phyloP scores from a whole-genome alignment of 2,888 invertebrate genomes.

The Altica lythri region DNA sequence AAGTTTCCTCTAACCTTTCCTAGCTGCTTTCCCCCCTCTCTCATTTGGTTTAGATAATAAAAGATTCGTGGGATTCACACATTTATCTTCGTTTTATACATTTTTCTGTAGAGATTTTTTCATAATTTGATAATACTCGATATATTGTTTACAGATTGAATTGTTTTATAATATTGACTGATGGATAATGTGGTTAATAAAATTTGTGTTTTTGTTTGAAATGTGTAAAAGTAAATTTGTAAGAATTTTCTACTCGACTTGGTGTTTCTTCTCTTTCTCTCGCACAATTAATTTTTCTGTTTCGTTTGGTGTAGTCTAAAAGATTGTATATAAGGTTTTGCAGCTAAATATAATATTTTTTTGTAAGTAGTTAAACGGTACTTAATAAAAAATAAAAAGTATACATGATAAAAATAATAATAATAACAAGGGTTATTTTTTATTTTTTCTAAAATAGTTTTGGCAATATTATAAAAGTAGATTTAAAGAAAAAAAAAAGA shows the following conservation, averaged over 20 bases:
- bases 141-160: no score
- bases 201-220: slow-evolving; percentile 19
- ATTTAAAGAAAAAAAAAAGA: slow-evolving; percentile 36
- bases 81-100: no score
- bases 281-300: slow-evolving; percentile 46
- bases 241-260: slow-evolving; percentile 40
- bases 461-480: slow-evolving; percentile 34
- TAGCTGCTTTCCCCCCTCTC: no score
- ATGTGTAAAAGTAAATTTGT: slow-evolving; percentile 29
- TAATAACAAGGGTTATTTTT: slow-evolving; percentile 40
- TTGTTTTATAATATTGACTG: slow-evolving; percentile 4
- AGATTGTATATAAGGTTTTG: slow-evolving; percentile 47
- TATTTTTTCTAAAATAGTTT: slow-evolving; percentile 38
- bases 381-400: slow-evolving; percentile 43
- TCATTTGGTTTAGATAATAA: no score
- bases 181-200: no score
- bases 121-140: no score
- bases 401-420: slow-evolving; percentile 42
- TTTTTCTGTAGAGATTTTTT: no score
- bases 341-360: slow-evolving; percentile 50
- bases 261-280: slow-evolving; percentile 44
- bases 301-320: slow-evolving; percentile 35
- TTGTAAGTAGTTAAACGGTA: slow-evolving; percentile 48
- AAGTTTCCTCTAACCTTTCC: no score
- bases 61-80: no score